phyloP scores from a whole-genome alignment of 2,797 vertebrate species.

The Natrix natrix region DNA sequence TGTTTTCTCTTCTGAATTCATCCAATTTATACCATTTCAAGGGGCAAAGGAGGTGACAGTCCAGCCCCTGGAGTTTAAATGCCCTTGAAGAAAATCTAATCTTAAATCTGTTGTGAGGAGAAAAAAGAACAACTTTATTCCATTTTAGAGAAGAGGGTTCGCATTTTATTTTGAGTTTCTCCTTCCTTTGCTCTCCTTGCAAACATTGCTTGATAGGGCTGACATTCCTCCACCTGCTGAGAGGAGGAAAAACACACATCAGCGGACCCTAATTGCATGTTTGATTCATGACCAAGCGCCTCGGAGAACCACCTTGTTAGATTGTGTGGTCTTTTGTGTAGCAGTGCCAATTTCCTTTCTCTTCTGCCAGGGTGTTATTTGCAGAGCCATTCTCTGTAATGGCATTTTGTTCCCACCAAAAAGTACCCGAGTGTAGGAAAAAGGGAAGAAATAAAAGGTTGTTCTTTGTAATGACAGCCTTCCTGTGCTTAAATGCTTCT shows the following conservation, averaged over 20 bases:
- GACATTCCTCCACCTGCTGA: conserved; percentile 43
- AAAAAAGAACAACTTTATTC: neutral
- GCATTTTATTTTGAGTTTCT: conserved; percentile 36
- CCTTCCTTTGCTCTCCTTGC: conserved; percentile 8
- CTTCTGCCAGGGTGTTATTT: conserved; percentile 49
- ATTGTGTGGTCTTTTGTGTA: conserved; percentile 23
- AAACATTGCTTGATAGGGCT: conserved; percentile 36
- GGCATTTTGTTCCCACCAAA: conserved; percentile 1
- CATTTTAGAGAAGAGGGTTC: neutral
- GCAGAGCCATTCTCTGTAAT: conserved; percentile 24
- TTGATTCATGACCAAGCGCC: conserved; percentile 41
- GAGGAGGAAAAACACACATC: conserved; percentile 49
- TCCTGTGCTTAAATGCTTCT: conserved; percentile 10
- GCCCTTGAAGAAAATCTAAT: neutral
- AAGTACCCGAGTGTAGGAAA: neutral
- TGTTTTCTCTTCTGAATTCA: neutral
- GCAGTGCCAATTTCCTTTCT: conserved; percentile 32
- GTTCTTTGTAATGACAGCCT: neutral
- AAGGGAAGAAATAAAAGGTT: neutral
- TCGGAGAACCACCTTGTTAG: accelerated
- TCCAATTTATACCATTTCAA: conserved; percentile 12
- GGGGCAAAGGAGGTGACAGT: neutral
- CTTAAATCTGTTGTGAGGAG: neutral
- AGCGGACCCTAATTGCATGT: conserved; percentile 51
- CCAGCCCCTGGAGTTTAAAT: conserved; percentile 28